Evolutionary conservation across 1,140 invertebrate genomes (phyloP).

Genomic region (Ips nitidus): DNA sequence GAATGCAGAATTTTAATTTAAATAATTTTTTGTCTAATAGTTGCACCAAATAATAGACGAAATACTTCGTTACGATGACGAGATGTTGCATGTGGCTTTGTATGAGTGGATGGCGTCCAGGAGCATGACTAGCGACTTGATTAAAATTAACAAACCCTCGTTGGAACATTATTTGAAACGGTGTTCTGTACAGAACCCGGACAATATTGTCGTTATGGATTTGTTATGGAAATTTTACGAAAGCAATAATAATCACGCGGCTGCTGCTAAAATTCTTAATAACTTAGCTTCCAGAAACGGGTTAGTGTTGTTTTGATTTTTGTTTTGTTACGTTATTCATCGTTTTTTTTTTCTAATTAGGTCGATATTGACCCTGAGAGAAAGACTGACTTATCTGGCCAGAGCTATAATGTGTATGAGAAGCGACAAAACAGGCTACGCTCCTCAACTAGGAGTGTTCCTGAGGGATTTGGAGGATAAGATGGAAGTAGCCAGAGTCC

Average conservation of each 20-base stretch:
- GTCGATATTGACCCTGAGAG: constrained; percentile 62
- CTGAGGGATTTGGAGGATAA: constrained; percentile 93
- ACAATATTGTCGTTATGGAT: constrained; percentile 73
- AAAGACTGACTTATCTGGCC: constrained; percentile 88
- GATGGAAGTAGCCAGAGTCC: constrained; percentile 83
- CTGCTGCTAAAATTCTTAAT: constrained; percentile 89
- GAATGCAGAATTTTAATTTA: too few relatives aligned
- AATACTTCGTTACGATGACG: constrained; percentile 67
- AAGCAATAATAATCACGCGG: constrained; percentile 85
- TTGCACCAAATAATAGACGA: constrained; percentile 43
- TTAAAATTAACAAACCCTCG: constrained; percentile 76
- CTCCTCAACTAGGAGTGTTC: constrained; percentile 79
- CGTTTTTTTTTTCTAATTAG: constrained; percentile 49
- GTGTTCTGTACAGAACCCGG: constrained; percentile 55
- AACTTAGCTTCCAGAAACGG: constrained; percentile 81
- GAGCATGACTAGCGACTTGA: constrained; percentile 73
- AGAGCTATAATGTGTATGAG: constrained; percentile 94
- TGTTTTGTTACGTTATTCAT: background rate
- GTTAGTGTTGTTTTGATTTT: constrained; percentile 54
- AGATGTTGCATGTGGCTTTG: constrained; percentile 84
- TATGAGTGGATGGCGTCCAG: constrained; percentile 93
- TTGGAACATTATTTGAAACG: constrained; percentile 79
- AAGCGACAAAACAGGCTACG: constrained; percentile 77
- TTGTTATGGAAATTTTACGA: constrained; percentile 97
- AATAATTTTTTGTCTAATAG: constrained; percentile 22